phyloP scores from a whole-genome alignment of 2,113 vertebrate species.

The Haemorhous mexicanus region DNA sequence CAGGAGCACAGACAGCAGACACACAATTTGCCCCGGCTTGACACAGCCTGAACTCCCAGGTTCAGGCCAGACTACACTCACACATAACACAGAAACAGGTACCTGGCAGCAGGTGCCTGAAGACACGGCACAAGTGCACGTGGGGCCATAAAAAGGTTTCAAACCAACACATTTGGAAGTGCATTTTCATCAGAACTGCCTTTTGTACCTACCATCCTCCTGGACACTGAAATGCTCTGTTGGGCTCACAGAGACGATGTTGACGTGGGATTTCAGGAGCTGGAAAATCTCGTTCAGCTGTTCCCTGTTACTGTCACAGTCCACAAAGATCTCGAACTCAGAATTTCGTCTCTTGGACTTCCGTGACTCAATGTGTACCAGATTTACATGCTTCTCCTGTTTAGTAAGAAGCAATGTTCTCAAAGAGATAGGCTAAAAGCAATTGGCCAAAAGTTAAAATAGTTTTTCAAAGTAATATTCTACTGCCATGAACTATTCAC shows the following conservation, averaged over 20 bases:
- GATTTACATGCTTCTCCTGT: slow-evolving; percentile 94
- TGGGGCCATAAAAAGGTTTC: neutral
- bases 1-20: neutral
- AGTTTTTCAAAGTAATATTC: neutral
- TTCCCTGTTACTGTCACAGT: slow-evolving; percentile 92
- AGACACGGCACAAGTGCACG: neutral
- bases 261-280: slow-evolving; percentile 86
- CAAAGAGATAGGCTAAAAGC: neutral
- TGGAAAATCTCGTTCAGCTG: slow-evolving; percentile 92
- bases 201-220: slow-evolving; percentile 75
- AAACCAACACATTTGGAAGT: neutral
- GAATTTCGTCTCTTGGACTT: slow-evolving; percentile 93
- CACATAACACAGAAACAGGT: neutral
- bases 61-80: neutral
- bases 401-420: neutral
- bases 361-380: slow-evolving; percentile 94
- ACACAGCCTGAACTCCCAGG: neutral
- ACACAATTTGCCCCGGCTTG: neutral
- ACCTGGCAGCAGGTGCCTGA: neutral
- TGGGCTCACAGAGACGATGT: slow-evolving; percentile 81
- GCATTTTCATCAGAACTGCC: neutral
- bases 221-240: slow-evolving; percentile 78
- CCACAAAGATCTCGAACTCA: slow-evolving; percentile 95
- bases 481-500: neutral
- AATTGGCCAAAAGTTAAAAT: neutral